Evolutionary conservation across 2,888 invertebrate species (phyloP).

Genomic region (Diachrysia chrysitis): DNA sequence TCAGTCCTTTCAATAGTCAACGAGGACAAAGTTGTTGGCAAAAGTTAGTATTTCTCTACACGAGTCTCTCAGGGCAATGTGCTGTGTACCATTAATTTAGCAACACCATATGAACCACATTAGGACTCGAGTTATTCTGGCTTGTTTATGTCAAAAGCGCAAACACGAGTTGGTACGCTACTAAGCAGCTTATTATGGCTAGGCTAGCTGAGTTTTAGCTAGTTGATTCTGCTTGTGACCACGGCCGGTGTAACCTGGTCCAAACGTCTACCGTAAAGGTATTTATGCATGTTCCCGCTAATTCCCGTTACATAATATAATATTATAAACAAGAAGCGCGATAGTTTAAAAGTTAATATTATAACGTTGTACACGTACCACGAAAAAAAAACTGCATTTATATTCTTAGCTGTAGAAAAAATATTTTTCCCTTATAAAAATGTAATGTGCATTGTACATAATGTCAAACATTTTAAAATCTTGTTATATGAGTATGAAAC

Average conservation of each 20-base stretch:
- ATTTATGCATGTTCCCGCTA: no score
- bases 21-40: not conserved
- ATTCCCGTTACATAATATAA: no score
- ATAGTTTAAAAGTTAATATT: no score
- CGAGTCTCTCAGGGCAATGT: not conserved
- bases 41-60: conserved; percentile 4
- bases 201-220: not conserved
- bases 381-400: no score
- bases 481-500: not conserved
- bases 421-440: no score
- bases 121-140: not conserved
- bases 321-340: no score
- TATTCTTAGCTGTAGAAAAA: no score
- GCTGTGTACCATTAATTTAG: not conserved
- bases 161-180: not conserved
- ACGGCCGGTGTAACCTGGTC: no score
- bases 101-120: conserved; percentile 3
- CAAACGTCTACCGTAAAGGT: no score
- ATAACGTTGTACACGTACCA: no score
- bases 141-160: not conserved
- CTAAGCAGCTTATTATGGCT: not conserved
- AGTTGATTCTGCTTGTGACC: no score
- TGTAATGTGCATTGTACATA: not conserved
- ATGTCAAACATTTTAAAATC: not conserved
- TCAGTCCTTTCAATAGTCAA: not conserved